A percentile compares a stretch with the other conserved stretches of the same genome.
phyloP scores from a whole-genome alignment of 2,797 vertebrate species.

The Limnodromus scolopaceus region DNA sequence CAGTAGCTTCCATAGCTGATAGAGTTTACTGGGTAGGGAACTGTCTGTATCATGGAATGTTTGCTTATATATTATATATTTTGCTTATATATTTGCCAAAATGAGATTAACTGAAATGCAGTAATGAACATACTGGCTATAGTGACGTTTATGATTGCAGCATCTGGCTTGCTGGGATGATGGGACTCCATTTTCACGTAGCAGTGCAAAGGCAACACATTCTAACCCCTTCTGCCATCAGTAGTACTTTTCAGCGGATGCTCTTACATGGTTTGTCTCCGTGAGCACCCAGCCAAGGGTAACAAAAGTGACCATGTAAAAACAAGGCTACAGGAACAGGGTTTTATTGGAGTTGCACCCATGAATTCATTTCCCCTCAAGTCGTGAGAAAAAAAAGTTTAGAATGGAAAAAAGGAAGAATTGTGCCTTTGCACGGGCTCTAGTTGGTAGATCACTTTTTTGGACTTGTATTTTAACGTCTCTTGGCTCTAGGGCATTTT shows the following conservation, averaged over 20 bases:
- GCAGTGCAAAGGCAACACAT: background rate
- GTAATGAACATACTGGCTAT: background rate
- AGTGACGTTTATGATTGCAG: background rate
- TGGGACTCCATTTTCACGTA: background rate
- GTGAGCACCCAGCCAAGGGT: background rate
- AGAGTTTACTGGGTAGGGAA: background rate
- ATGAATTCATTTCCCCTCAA: background rate
- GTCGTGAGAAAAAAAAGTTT: background rate
- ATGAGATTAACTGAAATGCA: background rate
- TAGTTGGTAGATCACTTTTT: background rate
- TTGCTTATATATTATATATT: too few species aligned
- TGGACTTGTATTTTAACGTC: background rate
- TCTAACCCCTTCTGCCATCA: background rate
- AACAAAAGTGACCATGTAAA: background rate
- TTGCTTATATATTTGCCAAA: background rate
- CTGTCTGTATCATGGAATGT: background rate
- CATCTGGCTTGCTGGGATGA: background rate
- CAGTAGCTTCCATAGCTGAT: background rate
- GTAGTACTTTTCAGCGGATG: background rate
- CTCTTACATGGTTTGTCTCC: background rate
- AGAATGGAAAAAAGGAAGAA: background rate
- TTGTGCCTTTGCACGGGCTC: background rate
- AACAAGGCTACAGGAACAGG: background rate
- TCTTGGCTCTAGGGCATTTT: background rate
- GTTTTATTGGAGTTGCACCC: background rate